Evolutionary conservation across 2,113 vertebrate species (phyloP).

Genomic region (Tragelaphus scriptus): DNA sequence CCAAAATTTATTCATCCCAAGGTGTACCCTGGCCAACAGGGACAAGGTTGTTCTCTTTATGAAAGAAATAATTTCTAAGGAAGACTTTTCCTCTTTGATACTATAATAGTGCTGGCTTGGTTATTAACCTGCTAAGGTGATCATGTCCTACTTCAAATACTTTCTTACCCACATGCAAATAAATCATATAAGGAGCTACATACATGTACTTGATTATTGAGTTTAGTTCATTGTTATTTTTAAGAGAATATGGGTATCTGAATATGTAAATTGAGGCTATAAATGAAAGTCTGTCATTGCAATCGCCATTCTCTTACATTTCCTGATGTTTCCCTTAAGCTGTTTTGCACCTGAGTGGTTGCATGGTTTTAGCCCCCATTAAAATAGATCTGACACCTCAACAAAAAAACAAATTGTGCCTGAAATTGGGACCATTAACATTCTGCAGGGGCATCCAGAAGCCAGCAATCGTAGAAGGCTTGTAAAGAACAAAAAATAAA

Average conservation of each 20-base stretch:
- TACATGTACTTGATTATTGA: conserved; percentile 2
- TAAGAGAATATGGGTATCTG: conserved; percentile 29
- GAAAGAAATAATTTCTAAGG: conserved; percentile 53
- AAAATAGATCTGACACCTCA: conserved; percentile 61
- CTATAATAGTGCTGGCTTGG: neutral
- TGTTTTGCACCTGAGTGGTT: conserved; percentile 56
- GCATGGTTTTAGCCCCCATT: conserved; percentile 50
- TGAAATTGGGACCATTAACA: conserved; percentile 69
- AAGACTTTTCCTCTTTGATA: conserved; percentile 31
- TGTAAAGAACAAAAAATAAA: conserved; percentile 51
- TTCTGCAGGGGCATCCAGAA: conserved; percentile 56
- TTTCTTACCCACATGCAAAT: conserved; percentile 19
- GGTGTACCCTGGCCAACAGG: neutral
- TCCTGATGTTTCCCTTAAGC: conserved; percentile 27
- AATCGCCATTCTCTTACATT: conserved; percentile 20
- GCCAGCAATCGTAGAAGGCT: conserved; percentile 27
- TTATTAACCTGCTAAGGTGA: neutral
- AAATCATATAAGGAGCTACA: neutral
- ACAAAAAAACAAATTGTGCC: conserved; percentile 67
- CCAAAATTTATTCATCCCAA: conserved; percentile 51
- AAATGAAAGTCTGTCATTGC: conserved; percentile 29
- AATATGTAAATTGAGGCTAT: conserved; percentile 32
- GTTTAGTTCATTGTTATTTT: conserved; percentile 40
- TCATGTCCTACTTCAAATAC: conserved; percentile 12
- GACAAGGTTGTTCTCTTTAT: conserved; percentile 21